phyloP scores from a whole-genome alignment of 1,140 invertebrate genomes.

The Drosophila cardini region DNA sequence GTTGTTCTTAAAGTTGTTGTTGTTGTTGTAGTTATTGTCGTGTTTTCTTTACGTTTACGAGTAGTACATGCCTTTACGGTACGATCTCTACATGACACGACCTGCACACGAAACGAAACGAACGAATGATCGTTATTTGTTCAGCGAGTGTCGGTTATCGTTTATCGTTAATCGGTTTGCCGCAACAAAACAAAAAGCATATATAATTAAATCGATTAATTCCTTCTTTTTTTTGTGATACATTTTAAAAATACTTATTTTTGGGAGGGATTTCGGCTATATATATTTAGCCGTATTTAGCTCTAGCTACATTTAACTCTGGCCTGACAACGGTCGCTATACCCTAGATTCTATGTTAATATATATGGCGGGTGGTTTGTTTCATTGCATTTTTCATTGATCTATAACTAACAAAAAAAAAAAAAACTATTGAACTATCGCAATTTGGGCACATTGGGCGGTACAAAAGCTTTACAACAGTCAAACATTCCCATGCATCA shows the following conservation, averaged over 20 bases:
- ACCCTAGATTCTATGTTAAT: background rate
- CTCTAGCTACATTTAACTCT: constrained; percentile 11
- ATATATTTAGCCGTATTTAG: constrained; percentile 1
- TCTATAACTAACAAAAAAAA: background rate
- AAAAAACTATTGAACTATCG: constrained; percentile 18
- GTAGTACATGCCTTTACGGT: constrained; percentile 77
- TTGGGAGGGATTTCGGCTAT: constrained; percentile 5
- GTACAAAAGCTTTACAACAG: constrained; percentile 66
- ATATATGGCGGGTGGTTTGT: constrained; percentile 1
- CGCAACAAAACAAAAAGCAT: constrained; percentile 39
- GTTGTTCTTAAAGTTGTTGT: constrained; percentile 38
- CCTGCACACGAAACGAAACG: constrained; percentile 63
- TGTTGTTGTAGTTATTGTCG: constrained; percentile 73
- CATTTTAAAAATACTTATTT: constrained; percentile 5
- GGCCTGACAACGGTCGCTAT: background rate
- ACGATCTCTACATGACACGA: constrained; percentile 79
- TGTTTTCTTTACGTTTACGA: constrained; percentile 79
- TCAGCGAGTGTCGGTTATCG: constrained; percentile 17
- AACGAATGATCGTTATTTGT: constrained; percentile 36
- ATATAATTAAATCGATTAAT: constrained; percentile 54
- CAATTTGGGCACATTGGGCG: constrained; percentile 29
- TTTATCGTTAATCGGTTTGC: constrained; percentile 28
- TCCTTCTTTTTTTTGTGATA: background rate
- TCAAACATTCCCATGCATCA: constrained; percentile 74
- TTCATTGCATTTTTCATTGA: constrained; percentile 10